These are phyloP conservation scores for Thereva unica DNA, from an alignment of 2,888 invertebrate species.

Conservation along the genomic window DNA sequence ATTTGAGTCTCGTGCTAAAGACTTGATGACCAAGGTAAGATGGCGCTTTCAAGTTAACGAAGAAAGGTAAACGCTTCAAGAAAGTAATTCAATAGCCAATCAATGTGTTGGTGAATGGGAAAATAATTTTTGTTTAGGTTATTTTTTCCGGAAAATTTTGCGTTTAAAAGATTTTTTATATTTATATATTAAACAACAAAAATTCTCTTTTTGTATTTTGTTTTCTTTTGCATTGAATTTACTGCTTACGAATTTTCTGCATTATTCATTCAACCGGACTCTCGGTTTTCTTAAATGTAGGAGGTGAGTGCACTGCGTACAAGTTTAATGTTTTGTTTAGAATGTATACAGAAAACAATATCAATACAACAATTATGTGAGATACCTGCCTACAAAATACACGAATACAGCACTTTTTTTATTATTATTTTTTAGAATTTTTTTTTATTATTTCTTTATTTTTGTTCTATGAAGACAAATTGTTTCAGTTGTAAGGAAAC, in stretches of 20 bases:
- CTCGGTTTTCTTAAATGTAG: conserved; percentile 27
- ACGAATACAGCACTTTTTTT: too few species aligned
- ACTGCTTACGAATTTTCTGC: conserved; percentile 32
- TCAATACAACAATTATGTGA: too few species aligned
- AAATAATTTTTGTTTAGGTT: conserved; percentile 2
- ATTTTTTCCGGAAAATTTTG: conserved; percentile 6
- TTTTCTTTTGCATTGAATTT: conserved; percentile 29
- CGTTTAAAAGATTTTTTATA: conserved; percentile 34
- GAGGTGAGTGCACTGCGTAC: conserved; percentile 38
- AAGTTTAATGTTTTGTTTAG: conserved; percentile 18
- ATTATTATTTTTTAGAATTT: too few species aligned
- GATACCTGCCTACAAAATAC: too few species aligned
- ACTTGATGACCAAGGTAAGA: conserved; percentile 88
- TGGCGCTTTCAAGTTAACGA: conserved; percentile 32
- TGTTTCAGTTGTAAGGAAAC: too few species aligned
- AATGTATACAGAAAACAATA: neutral
- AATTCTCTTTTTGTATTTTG: conserved; percentile 9
- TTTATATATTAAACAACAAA: neutral
- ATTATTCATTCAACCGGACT: conserved; percentile 34
- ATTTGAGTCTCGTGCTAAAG: conserved; percentile 96
- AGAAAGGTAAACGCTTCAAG: neutral
- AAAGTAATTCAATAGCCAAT: conserved; percentile 7
- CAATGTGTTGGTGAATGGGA: conserved; percentile 21
- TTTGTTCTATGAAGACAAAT: too few species aligned
- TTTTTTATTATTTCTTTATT: too few species aligned